Evolutionary conservation across 2,113 vertebrate genomes (phyloP).

Genomic region (Lamprologus sp.): DNA sequence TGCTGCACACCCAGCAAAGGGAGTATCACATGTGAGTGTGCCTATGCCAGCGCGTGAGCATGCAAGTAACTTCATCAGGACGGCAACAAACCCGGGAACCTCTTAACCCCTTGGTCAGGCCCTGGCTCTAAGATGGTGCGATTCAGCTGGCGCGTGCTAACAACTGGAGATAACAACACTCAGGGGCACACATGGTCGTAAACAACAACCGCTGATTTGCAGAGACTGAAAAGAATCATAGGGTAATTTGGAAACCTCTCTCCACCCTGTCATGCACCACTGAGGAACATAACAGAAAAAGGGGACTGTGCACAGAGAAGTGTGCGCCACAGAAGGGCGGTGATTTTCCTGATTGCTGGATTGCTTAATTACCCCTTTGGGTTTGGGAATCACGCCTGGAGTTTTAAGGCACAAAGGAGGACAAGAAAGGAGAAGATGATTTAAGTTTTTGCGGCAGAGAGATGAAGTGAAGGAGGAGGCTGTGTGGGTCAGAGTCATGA

Average conservation of each 20-base stretch:
- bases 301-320: background rate
- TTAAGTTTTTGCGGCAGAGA: background rate
- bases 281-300: background rate
- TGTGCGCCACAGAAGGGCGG: background rate
- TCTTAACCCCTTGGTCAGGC: background rate
- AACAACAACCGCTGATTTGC: slow-evolving; percentile 11
- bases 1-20: background rate
- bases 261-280: background rate
- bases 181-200: background rate
- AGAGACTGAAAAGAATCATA: slow-evolving; percentile 6
- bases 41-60: background rate
- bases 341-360: slow-evolving; percentile 45
- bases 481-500: background rate
- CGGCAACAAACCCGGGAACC: slow-evolving; percentile 22
- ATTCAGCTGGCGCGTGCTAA: slow-evolving; percentile 19
- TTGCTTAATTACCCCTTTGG: slow-evolving; percentile 45
- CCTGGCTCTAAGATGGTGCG: background rate
- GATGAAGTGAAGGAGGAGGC: slow-evolving; percentile 9
- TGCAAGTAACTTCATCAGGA: slow-evolving; percentile 6
- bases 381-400: slow-evolving; percentile 41
- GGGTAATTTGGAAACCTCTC: slow-evolving; percentile 13
- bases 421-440: slow-evolving; percentile 7
- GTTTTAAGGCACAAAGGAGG: slow-evolving; percentile 3
- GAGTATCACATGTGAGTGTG: background rate
- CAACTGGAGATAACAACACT: slow-evolving; percentile 19